phyloP scores from a whole-genome alignment of 2,113 vertebrate genomes.

The Ailurus styani region DNA sequence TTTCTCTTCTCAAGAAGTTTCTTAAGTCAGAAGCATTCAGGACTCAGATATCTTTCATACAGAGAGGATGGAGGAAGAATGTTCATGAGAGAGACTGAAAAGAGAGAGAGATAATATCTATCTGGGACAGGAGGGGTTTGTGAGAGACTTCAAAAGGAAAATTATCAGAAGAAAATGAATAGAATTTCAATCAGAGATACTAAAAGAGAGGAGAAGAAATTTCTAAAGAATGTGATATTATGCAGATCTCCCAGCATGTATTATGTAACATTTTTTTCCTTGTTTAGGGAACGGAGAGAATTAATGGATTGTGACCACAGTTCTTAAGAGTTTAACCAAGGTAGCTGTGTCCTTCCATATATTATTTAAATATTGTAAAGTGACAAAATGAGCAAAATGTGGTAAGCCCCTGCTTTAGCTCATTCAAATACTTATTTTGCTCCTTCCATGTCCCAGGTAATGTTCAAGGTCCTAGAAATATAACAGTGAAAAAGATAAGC shows the following conservation, averaged over 20 bases:
- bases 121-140: not conserved
- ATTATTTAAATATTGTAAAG: not conserved
- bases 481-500: not conserved
- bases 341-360: not conserved
- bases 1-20: not conserved
- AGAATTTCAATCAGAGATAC: slow-evolving; percentile 13
- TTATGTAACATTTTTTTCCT: not conserved
- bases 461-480: not conserved
- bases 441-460: not conserved
- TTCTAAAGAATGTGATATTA: not conserved
- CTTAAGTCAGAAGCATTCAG: not conserved
- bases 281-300: not conserved
- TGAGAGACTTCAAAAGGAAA: not conserved
- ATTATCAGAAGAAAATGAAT: not conserved
- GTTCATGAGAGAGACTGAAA: not conserved
- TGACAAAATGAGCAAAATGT: not conserved
- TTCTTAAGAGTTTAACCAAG: not conserved
- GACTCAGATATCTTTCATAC: not conserved
- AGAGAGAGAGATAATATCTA: not conserved
- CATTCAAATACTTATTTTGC: not conserved
- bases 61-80: not conserved
- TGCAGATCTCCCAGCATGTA: not conserved
- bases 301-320: not conserved
- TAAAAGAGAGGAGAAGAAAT: not conserved
- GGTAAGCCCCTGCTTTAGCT: not conserved